Percentiles rank a stretch among this genome's conserved stretches.
These are phyloP conservation scores for Gymnorhina tibicen DNA, from an alignment of 2,113 vertebrate genomes.

Conservation along the genomic window DNA sequence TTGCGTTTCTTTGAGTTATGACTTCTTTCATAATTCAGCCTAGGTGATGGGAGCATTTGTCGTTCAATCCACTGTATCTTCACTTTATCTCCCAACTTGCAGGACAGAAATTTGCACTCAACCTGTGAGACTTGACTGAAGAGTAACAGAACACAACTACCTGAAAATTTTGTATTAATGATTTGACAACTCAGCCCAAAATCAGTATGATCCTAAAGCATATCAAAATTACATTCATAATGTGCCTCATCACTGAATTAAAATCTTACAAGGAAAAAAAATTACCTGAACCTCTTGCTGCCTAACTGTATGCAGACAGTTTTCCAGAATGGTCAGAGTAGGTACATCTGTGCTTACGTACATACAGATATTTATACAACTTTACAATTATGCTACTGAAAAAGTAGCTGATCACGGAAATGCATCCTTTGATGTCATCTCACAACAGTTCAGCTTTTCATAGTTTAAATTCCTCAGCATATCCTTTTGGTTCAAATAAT, in stretches of 20 bases:
- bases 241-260: background rate
- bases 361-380: background rate
- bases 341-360: rapidly evolving
- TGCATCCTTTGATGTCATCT: background rate
- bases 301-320: background rate
- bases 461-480: background rate
- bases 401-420: background rate
- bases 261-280: background rate
- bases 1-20: background rate
- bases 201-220: background rate
- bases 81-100: background rate
- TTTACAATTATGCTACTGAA: background rate
- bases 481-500: background rate
- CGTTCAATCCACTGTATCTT: background rate
- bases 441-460: background rate
- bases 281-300: background rate
- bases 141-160: background rate
- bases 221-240: background rate
- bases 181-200: background rate
- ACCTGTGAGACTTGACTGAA: background rate
- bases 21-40: background rate
- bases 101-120: background rate
- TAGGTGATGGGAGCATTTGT: background rate
- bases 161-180: background rate
- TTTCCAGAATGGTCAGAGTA: background rate